Base-by-base conservation (phyloP, 1,140 invertebrate genomes). In the Neomicropteryx cornuta region DNA sequence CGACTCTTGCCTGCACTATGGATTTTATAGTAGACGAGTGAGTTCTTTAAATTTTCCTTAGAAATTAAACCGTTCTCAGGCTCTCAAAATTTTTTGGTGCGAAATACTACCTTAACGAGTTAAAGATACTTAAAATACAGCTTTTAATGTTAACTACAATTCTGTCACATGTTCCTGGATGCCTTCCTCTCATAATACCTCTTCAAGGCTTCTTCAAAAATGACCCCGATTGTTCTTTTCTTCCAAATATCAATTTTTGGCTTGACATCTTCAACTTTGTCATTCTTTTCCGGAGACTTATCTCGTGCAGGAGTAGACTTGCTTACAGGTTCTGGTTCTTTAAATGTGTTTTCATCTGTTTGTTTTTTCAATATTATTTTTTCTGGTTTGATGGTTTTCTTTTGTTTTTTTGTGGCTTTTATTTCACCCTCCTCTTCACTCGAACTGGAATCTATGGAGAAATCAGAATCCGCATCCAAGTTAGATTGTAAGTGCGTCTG, bases 161-260 rank as follows among this genome's bases (percentile, higher is more conserved):
- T 38, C 18, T 31, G 21, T 41, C 51, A 55, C 35, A 29, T 29
- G 19, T 51, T 47, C 44, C 73, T 67, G 28, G 53, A 56, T 38
- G 73, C 63, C 63, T 88, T 87, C 43, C 89, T 72, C 48, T 78
- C 70, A 50, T 83, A 80, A 66, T 90, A 93, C 50, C 85, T 72
- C 44, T 80, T 68, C 18, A 84, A 53, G n/a, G 88, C 87, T 34
- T 76, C 78, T 39, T 84, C 78, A 62, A 86, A 86, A n/a, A 78
- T 67, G 33, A 75, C 69, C 2, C 84, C 87, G 11, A 90, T 75
- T 33, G 87, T 92, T 52, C 87, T 71, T 51, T 93, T 93, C 50
- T 78, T 76, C 83, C 83, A 90, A 47, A 89, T 82, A 45, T 79
- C 72, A 33, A 76, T 62, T 56, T 79, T 82, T 11, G 64, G 52